phyloP scores from a whole-genome alignment of 1,140 invertebrate genomes.

The Drosophila nikananu region DNA sequence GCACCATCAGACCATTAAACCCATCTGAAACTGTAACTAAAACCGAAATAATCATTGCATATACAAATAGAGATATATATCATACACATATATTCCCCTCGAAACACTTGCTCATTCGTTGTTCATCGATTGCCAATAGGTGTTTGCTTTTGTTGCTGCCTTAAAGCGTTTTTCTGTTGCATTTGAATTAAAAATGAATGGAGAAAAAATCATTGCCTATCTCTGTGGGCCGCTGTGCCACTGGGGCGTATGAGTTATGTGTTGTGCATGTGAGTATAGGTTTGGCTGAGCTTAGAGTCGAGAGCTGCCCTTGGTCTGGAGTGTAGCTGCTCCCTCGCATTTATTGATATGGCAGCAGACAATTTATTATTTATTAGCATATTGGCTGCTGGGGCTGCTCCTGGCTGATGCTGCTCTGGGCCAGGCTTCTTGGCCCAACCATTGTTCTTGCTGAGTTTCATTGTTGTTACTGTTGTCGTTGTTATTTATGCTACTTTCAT shows the following conservation, averaged over 20 bases:
- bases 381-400: slow-evolving; percentile 46
- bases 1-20: slow-evolving; percentile 35
- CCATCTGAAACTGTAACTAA: slow-evolving; percentile 42
- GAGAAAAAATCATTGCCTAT: slow-evolving; percentile 43
- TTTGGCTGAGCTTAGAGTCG: slow-evolving; percentile 4
- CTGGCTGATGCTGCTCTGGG: slow-evolving; percentile 13
- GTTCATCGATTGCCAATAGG: slow-evolving; percentile 11
- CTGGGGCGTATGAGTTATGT: slow-evolving; percentile 57
- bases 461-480: slow-evolving; percentile 54
- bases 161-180: slow-evolving; percentile 45
- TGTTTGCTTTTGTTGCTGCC: slow-evolving; percentile 28
- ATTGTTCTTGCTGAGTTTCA: slow-evolving; percentile 40
- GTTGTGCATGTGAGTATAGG: slow-evolving; percentile 37
- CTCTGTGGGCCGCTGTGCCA: slow-evolving; percentile 23
- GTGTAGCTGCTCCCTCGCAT: slow-evolving; percentile 34
- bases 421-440: slow-evolving; percentile 12
- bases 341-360: slow-evolving; percentile 80
- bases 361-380: slow-evolving; percentile 83
- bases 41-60: slow-evolving; percentile 38
- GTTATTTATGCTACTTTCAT: slow-evolving; percentile 81
- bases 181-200: slow-evolving; percentile 53
- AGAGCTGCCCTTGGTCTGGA: slow-evolving; percentile 6
- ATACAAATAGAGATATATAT: neutral
- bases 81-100: neutral
- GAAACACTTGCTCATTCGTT: slow-evolving; percentile 17